Evolutionary conservation across 2,888 invertebrate species (phyloP).

Genomic region (Capitulum mitella): DNA sequence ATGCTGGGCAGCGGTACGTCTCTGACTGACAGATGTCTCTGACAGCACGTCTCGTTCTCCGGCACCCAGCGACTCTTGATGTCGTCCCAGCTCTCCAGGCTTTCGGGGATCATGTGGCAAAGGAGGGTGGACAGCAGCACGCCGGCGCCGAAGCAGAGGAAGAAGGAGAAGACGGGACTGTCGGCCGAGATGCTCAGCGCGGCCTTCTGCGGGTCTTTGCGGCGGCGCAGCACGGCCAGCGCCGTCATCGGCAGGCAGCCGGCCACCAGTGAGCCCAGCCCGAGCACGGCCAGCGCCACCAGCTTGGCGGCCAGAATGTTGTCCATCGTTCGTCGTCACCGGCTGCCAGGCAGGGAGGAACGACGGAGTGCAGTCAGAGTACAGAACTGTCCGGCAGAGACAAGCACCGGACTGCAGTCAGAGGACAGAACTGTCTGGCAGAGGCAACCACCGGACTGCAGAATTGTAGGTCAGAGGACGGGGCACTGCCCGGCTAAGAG

Average conservation of each 20-base stretch:
- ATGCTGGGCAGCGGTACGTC: slow-evolving; percentile 47
- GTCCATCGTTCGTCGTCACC: too few species aligned
- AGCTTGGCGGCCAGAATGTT: not conserved
- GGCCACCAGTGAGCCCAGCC: not conserved
- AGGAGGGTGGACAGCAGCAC: slow-evolving; percentile 17
- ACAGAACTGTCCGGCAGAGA: too few species aligned
- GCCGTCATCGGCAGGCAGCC: slow-evolving; percentile 3
- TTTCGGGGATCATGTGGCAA: slow-evolving; percentile 12
- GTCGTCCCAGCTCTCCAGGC: not conserved
- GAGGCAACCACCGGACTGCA: too few species aligned
- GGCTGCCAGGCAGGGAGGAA: too few species aligned
- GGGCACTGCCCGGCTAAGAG: too few species aligned
- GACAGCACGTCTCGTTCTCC: too few species aligned
- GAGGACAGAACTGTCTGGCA: too few species aligned
- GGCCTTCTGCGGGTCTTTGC: not conserved
- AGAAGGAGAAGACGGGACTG: not conserved
- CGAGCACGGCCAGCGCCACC: slow-evolving; percentile 5
- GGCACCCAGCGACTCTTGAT: too few species aligned
- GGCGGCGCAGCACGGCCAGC: not conserved
- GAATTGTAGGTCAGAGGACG: too few species aligned
- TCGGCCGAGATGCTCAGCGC: not conserved
- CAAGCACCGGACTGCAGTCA: too few species aligned
- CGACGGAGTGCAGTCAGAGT: too few species aligned
- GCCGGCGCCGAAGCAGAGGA: slow-evolving; percentile 9
- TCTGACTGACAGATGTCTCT: too few species aligned